Percentiles rank a stretch among this genome's conserved stretches.
These are phyloP conservation scores for Grammomys surdaster DNA, from an alignment of 2,113 vertebrate genomes.

Conservation along the genomic window DNA sequence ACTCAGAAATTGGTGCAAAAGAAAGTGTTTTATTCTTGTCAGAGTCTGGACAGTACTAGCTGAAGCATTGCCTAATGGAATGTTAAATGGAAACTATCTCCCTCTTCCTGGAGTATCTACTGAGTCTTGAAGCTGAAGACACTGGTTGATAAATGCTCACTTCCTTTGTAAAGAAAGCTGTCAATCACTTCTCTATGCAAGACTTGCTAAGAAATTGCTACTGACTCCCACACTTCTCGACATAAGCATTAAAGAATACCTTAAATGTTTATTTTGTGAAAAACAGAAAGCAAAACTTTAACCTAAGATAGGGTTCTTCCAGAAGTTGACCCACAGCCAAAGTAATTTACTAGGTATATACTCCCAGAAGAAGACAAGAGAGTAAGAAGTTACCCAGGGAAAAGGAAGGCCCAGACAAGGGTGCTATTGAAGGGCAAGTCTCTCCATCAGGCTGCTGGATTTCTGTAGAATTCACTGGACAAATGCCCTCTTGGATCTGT, in stretches of 20 bases:
- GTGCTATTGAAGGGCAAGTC: background rate
- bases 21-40: conserved; percentile 56
- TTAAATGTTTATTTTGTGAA: conserved; percentile 10
- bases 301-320: background rate
- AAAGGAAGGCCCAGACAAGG: background rate
- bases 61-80: background rate
- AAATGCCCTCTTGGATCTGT: background rate
- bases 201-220: conserved; percentile 15
- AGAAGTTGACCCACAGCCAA: background rate
- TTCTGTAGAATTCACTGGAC: background rate
- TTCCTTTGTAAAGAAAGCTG: background rate
- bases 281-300: too few species aligned
- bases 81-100: conserved; percentile 45
- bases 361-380: background rate
- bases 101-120: conserved; percentile 6
- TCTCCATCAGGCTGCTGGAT: background rate
- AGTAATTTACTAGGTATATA: conserved; percentile 2
- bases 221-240: background rate
- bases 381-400: background rate
- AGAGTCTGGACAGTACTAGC: background rate
- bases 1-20: conserved; percentile 12
- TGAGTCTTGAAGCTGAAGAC: background rate
- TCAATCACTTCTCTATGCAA: background rate
- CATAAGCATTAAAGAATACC: conserved; percentile 11
- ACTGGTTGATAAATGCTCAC: background rate